Conservation (phyloP, 1,140 invertebrate species). For the Drosophila busckii region DNA sequence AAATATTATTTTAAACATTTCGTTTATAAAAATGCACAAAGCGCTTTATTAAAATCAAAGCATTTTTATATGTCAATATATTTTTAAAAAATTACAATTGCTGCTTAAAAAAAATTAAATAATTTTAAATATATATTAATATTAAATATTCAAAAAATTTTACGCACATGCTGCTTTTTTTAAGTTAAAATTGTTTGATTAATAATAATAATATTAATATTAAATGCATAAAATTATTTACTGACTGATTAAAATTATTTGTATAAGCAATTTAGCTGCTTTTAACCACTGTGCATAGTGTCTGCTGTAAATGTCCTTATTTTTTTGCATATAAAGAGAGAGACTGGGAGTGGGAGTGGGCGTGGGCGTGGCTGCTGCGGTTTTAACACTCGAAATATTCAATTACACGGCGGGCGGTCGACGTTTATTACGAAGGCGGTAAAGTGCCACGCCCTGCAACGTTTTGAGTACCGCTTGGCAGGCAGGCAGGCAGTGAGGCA, state of each 20-base stretch:
- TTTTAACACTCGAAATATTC: constrained; percentile 75
- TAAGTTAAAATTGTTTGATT: no score
- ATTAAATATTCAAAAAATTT: no score
- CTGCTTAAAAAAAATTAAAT: no score
- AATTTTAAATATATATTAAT: no score
- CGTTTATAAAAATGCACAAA: no score
- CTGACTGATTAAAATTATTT: background rate
- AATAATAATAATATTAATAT: background rate
- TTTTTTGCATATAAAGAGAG: background rate
- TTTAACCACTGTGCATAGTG: constrained; percentile 26
- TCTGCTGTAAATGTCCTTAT: constrained; percentile 12
- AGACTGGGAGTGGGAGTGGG: constrained; percentile 25
- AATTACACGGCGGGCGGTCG: constrained; percentile 68
- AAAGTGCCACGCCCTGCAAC: no score
- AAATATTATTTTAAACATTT: no score
- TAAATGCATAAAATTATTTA: background rate
- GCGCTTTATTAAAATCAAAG: no score
- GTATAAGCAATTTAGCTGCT: background rate
- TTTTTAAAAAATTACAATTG: no score
- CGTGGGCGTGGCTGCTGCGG: no score
- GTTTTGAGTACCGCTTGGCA: background rate
- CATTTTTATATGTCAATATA: no score
- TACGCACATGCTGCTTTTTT: no score
- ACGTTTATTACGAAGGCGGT: constrained; percentile 41
- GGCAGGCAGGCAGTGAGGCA: constrained; percentile 8